Evolutionary conservation across 2,888 invertebrate genomes (phyloP), one percentile per base, ranked within the genome.

Genomic region (Trachelus troglodyta): DNA sequence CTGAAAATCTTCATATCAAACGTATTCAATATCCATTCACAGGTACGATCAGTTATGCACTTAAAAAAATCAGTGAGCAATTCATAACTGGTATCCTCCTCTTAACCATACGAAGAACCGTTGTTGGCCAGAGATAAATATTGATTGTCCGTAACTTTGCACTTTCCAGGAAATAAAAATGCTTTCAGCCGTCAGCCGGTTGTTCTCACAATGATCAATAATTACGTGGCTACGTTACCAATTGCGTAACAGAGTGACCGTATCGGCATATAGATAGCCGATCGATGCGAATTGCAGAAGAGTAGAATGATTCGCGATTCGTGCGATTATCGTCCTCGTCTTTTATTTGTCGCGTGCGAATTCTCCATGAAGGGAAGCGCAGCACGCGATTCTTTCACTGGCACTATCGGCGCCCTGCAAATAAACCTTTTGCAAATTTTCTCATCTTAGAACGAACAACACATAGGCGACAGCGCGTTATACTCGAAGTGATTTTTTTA

Each of bases 201-300:
- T 33, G 71, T 34, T 71, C 71, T 30, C 71, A 71, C 71, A 34
- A 71, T 71, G 71, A 34, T 71, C 71, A 34, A 71, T 71, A 71
- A 71, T 71, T 71, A 71, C 33, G 31, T 33, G 34, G 34, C 33
- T 71, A 34, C 30, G 11, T 71, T 71, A 71, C 31, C 71, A 71
- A 30, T 71, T 71, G 23, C 71, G 71, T 33, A 34, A 71, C 33
- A 11, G 30, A 34, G 71, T 71, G 23, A 23, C 23, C 56, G 56
- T 56, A 56, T 56, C 56, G 23, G 56, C 23, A 56, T 23, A 56
- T 56, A 56, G 23, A 56, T 23, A 56, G 56, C 23, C 56, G 56
- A 56, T 56, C 56, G 56, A 56, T 56, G 56, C 23, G 56, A 56
- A 56, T 56, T 56, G 56, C 56, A 56, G 56, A 9, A 56, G 56